These are phyloP conservation scores for Ciona savignyi DNA, from an alignment of 23 tunicate genomes.

Conservation along the genomic window DNA sequence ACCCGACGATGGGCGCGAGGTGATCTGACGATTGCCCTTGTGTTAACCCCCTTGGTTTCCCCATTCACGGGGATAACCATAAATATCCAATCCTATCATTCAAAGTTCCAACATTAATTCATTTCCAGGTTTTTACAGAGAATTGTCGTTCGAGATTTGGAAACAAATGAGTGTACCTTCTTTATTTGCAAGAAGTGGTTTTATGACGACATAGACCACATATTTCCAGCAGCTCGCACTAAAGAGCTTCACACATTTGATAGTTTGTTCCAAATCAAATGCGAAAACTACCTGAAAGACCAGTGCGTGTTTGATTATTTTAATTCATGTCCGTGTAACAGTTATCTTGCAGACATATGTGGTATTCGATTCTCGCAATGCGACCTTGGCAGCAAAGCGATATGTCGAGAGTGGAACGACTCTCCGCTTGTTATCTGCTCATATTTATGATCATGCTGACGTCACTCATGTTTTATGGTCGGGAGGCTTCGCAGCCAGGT, in stretches of 20 bases:
- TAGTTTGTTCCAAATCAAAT: conserved; percentile 16
- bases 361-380: conserved; percentile 46
- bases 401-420: conserved; percentile 35
- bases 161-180: conserved; percentile 33
- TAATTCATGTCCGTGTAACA: neutral
- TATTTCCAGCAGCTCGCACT: conserved; percentile 17
- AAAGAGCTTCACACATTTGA: conserved; percentile 26
- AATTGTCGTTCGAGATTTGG: conserved; percentile 22
- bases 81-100: too few relatives aligned
- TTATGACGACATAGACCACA: conserved; percentile 5
- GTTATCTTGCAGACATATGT: conserved; percentile 22
- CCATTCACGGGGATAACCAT: too few relatives aligned
- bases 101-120: neutral
- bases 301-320: conserved; percentile 6
- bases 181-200: conserved; percentile 32
- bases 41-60: too few relatives aligned
- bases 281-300: conserved; percentile 26
- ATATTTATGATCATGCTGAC: conserved; percentile 25
- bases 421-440: conserved; percentile 19
- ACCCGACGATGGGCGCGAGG: too few relatives aligned
- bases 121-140: conserved; percentile 36
- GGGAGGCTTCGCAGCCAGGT: neutral
- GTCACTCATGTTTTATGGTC: conserved; percentile 28
- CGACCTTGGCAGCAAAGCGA: conserved; percentile 36
- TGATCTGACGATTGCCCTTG: too few relatives aligned